Evolutionary conservation across 2,888 invertebrate genomes (phyloP).

Genomic region (Tachina fera): DNA sequence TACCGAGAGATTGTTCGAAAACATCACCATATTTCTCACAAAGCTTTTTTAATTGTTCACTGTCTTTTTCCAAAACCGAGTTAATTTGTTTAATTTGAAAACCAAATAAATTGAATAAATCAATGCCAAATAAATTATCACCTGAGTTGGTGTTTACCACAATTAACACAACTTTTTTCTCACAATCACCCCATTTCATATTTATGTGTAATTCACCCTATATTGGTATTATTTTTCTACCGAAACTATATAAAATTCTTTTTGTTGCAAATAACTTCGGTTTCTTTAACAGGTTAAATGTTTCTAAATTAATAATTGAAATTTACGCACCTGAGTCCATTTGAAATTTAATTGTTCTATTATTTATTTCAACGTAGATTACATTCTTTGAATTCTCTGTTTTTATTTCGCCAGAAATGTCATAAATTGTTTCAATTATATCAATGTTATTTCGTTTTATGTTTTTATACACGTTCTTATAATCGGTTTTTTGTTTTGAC

Average conservation of each 20-base stretch:
- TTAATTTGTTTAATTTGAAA: slow-evolving; percentile 34
- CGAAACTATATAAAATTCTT: slow-evolving; percentile 24
- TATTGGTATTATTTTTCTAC: slow-evolving; percentile 27
- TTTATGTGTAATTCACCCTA: slow-evolving; percentile 61
- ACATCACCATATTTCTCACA: slow-evolving; percentile 41
- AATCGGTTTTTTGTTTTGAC: neutral
- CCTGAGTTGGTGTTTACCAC: slow-evolving; percentile 32
- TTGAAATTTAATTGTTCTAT: slow-evolving; percentile 60
- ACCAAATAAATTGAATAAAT: no score
- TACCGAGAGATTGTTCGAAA: slow-evolving; percentile 58
- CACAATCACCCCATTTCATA: slow-evolving; percentile 48
- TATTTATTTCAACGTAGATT: slow-evolving; percentile 44
- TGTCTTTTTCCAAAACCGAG: slow-evolving; percentile 10
- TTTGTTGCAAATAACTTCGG: slow-evolving; percentile 28
- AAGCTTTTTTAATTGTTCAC: slow-evolving; percentile 1
- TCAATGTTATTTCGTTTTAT: slow-evolving; percentile 24
- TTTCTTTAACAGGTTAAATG: slow-evolving; percentile 39
- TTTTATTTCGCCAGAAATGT: slow-evolving; percentile 32
- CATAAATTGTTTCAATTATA: slow-evolving; percentile 32
- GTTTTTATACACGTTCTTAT: slow-evolving; percentile 17
- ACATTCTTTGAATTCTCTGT: slow-evolving; percentile 44
- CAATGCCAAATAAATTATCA: no score
- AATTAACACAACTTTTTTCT: slow-evolving; percentile 15
- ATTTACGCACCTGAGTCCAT: slow-evolving; percentile 66
- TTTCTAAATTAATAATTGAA: slow-evolving; percentile 60